These are phyloP conservation scores for Thryonomys swinderianus DNA, from an alignment of 2,113 vertebrate species.

Conservation along the genomic window DNA sequence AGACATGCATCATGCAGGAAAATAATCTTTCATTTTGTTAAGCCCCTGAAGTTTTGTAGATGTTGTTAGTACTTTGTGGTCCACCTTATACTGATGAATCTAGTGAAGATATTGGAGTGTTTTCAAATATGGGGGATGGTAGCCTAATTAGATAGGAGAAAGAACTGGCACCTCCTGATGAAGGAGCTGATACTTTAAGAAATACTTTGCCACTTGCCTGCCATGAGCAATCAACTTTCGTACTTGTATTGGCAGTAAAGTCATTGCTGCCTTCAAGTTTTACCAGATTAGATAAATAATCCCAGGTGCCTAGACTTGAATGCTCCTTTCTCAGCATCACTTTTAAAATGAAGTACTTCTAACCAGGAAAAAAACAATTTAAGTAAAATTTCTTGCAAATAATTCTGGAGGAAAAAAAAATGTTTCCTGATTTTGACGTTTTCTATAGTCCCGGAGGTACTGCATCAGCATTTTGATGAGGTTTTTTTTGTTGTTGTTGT, in stretches of 20 bases:
- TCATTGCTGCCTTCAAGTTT: neutral
- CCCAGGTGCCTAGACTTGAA: neutral
- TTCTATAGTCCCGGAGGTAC: neutral
- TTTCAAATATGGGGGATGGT: neutral
- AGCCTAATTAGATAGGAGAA: neutral
- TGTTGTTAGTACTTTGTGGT: neutral
- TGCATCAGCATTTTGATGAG: neutral
- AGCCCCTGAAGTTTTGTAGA: neutral
- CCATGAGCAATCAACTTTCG: neutral
- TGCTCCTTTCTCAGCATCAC: neutral
- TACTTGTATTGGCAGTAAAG: neutral
- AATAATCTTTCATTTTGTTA: neutral
- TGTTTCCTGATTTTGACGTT: neutral
- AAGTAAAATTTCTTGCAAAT: neutral
- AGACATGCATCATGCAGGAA: neutral
- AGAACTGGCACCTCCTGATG: neutral
- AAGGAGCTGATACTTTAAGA: conserved; percentile 10
- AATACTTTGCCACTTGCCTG: neutral
- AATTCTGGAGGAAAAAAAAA: neutral
- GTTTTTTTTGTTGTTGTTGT: neutral
- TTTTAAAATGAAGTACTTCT: neutral
- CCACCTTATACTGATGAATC: neutral
- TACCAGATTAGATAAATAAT: neutral
- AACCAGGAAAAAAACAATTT: neutral
- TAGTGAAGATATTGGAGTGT: neutral